Conservation (phyloP, 2,888 invertebrate genomes). For the Lithophane ornitopus region DNA sequence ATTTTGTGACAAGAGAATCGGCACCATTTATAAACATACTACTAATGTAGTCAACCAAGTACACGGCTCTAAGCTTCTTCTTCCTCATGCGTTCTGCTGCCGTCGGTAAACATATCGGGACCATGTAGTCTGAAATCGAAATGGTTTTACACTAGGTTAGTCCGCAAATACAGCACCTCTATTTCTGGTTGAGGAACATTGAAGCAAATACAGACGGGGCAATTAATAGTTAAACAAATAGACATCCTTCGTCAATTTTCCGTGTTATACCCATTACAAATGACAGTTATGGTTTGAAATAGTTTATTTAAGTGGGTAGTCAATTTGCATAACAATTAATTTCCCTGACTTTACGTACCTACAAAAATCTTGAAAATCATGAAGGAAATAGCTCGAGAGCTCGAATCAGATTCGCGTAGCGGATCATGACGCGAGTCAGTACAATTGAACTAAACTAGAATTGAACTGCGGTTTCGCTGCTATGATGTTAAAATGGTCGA, state of each 20-base stretch:
- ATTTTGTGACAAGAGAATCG: too few species aligned
- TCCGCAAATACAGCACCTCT: not conserved
- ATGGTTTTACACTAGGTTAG: not conserved
- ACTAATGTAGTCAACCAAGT: slow-evolving; percentile 84
- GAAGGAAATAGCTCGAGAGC: too few species aligned
- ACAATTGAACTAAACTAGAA: too few species aligned
- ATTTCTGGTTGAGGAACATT: not conserved
- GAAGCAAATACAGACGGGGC: too few species aligned
- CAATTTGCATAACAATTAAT: not conserved
- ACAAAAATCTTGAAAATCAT: not conserved
- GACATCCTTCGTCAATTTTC: not conserved
- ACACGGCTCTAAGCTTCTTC: slow-evolving; percentile 75
- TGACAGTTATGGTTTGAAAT: not conserved
- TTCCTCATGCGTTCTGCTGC: slow-evolving; percentile 76
- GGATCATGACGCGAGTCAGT: too few species aligned
- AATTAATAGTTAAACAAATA: not conserved
- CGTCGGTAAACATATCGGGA: slow-evolving; percentile 83
- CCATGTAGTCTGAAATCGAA: slow-evolving; percentile 80
- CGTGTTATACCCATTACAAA: not conserved
- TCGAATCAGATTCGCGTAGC: too few species aligned
- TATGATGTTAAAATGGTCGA: too few species aligned
- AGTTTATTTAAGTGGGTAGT: not conserved
- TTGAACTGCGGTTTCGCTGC: too few species aligned
- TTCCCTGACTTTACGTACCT: not conserved
- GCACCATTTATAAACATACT: too few species aligned